Conservation (phyloP, 2,113 vertebrate species). For the Scytalopus superciliaris region DNA sequence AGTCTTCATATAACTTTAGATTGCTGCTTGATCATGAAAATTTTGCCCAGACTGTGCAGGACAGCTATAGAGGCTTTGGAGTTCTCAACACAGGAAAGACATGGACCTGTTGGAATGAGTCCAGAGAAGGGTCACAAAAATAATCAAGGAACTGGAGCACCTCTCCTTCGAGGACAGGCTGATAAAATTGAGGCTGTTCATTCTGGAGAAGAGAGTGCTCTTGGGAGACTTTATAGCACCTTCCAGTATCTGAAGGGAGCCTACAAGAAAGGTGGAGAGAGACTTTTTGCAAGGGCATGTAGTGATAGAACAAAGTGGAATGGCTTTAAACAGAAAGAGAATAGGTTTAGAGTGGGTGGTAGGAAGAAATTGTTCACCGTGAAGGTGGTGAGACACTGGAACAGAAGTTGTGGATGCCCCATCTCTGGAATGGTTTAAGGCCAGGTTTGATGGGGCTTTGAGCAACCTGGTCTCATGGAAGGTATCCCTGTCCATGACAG, state of each 20-base stretch:
- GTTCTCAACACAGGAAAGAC: not conserved
- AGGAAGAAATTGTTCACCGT: not conserved
- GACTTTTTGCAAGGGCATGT: not conserved
- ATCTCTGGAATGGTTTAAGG: not conserved
- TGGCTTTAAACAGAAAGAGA: not conserved
- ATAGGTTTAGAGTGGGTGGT: not conserved
- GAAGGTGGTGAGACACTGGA: not conserved
- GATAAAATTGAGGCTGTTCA: not conserved
- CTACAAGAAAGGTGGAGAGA: not conserved
- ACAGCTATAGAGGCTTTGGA: not conserved
- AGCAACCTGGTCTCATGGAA: not conserved
- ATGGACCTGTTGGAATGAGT: fast-evolving
- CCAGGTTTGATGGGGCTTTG: not conserved
- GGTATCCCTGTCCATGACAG: not conserved
- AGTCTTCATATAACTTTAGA: not conserved
- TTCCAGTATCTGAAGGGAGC: not conserved
- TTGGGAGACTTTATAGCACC: not conserved
- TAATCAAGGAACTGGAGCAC: not conserved
- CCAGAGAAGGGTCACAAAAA: not conserved
- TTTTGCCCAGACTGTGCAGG: not conserved
- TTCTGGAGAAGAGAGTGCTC: not conserved
- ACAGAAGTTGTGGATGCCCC: not conserved
- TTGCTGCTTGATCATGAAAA: not conserved
- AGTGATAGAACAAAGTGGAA: not conserved
- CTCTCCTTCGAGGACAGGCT: not conserved